Evolutionary conservation across 1,140 invertebrate species (phyloP).

Genomic region (Polypedilum vanderplanki): DNA sequence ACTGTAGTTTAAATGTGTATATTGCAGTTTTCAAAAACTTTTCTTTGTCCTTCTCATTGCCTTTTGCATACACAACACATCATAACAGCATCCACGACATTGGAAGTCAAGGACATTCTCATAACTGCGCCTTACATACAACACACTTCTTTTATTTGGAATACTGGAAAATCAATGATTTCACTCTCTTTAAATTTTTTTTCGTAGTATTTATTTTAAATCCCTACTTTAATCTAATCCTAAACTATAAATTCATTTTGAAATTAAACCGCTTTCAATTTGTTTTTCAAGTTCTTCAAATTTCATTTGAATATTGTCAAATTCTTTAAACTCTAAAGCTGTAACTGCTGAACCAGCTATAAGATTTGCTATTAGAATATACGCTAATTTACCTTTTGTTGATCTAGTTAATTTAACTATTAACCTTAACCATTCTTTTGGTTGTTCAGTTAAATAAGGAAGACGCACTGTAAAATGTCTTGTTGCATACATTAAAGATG

Average conservation of each 20-base stretch:
- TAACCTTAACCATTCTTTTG: slow-evolving; percentile 42
- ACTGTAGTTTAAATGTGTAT: no score
- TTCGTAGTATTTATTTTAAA: background rate
- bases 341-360: background rate
- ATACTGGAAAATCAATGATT: no score
- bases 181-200: no score
- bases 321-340: background rate
- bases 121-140: no score
- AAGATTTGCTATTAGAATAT: background rate
- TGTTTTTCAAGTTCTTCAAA: background rate
- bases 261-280: background rate
- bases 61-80: no score
- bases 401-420: slow-evolving; percentile 42
- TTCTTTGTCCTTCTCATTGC: no score
- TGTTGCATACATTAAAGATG: slow-evolving; percentile 45
- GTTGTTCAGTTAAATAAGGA: slow-evolving; percentile 44
- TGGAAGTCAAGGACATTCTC: no score
- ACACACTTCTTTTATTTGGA: no score
- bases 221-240: background rate
- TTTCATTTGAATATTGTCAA: background rate
- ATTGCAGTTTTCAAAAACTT: no score
- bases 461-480: slow-evolving; percentile 45
- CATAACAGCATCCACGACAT: no score
- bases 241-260: background rate
- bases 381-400: slow-evolving; percentile 20